Evolutionary conservation across 2,797 vertebrate genomes (phyloP), one percentile per base, ranked within the genome.

Genomic region (Alca torda): DNA sequence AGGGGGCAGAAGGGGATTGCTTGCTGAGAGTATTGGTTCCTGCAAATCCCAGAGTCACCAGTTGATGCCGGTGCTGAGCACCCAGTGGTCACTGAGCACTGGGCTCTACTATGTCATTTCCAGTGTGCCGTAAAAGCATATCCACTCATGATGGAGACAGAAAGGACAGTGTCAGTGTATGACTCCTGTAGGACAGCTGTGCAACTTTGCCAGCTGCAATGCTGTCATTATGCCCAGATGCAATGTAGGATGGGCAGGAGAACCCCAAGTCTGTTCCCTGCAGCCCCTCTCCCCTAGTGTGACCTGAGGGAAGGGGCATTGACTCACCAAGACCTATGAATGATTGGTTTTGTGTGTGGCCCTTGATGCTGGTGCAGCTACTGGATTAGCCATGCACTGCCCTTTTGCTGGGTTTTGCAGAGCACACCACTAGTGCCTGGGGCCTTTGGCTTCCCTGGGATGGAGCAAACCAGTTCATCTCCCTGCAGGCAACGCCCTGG

Each of bases 361-460:
- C 63, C 50, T 75, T 63, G 39, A 10, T 79, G 45, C 48, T 46
- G 13, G 35, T 54, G 25, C 37, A 65, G n/a, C 28, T 69, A 17
- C 39, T n/a, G 48, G 35, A 25, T 79, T 25, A 33, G 45, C 72
- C 45, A 45, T 0, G 0, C 4, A 5, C 45, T 88, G 67, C 45
- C n/a, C 35, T 84, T 87, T 57, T 46, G 3, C 85, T 35, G 11
- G 14, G 33, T 70, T 90, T 81, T 93, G 31, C 78, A 80, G 61
- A 57, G 43, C 4, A 4, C 12, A 14, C 8, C 0, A 0, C 15
- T 50, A 21, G 19, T 56, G 37, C 46, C 50, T 43, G 73, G 21
- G 54, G 11, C 50, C 26, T 85, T 85, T 56, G 54, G 12, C 54
- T 88, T 76, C 15, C n/a, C 53, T 75, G 48, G 57, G 23, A 53